Conservation (phyloP, 2,113 vertebrate species). For the Equus quagga region DNA sequence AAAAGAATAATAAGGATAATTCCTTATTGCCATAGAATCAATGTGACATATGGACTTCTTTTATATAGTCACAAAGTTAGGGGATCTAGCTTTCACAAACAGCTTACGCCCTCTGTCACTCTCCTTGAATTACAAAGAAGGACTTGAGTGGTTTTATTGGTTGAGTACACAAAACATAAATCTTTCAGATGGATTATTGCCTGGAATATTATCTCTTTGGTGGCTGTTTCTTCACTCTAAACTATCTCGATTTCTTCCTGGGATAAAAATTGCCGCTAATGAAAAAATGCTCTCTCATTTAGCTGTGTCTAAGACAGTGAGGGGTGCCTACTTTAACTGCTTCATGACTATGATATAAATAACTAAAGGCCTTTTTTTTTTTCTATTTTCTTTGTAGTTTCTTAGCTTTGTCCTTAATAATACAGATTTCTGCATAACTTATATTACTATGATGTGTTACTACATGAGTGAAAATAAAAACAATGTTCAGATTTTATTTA, state of each 20-base stretch:
- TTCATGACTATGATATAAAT: not conserved
- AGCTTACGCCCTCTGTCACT: not conserved
- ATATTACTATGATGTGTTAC: not conserved
- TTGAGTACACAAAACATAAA: constrained; percentile 53
- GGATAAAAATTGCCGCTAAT: constrained; percentile 27
- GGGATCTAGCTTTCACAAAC: constrained; percentile 2
- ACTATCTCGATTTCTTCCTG: not conserved
- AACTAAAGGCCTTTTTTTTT: not conserved
- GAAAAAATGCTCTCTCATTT: constrained; percentile 2
- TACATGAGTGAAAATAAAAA: not conserved
- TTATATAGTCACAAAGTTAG: not conserved
- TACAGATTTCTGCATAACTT: not conserved
- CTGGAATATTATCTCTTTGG: not conserved
- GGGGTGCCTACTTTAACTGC: not conserved
- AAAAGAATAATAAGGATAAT: constrained; percentile 22
- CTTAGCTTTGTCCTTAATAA: not conserved
- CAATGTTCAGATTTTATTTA: not conserved
- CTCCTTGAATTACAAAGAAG: constrained; percentile 32
- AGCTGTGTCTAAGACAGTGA: not conserved
- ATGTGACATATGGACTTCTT: not conserved
- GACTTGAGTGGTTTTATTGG: constrained; percentile 8
- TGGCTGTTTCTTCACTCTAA: constrained; percentile 3
- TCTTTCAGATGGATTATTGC: constrained; percentile 38
- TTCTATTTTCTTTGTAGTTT: not conserved
- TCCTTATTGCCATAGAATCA: not conserved